Percentiles rank a stretch among this genome's conserved stretches.
Conservation (phyloP, 2,888 invertebrate genomes). For the Pyrrhia umbra region DNA sequence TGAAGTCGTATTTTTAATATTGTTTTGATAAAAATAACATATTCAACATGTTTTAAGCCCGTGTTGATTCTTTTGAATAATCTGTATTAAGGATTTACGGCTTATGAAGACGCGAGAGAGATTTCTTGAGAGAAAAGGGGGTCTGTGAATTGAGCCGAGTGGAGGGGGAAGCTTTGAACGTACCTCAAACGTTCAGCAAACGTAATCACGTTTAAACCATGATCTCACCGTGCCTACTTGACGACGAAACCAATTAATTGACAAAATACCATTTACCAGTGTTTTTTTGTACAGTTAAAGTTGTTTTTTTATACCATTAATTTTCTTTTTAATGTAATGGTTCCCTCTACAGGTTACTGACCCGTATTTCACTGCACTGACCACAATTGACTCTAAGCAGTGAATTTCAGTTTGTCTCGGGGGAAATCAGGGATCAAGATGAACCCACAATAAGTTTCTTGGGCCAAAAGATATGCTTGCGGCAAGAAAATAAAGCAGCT, state of each 20-base stretch:
- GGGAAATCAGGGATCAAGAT: constrained; percentile 71
- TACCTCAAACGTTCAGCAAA: constrained; percentile 69
- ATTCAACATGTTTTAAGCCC: constrained; percentile 34
- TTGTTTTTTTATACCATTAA: constrained; percentile 18
- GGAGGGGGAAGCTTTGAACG: constrained; percentile 46
- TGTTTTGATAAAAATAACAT: constrained; percentile 15
- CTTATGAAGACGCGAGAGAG: constrained; percentile 68
- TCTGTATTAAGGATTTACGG: constrained; percentile 69
- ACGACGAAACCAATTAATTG: constrained; percentile 62
- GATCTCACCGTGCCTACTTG: constrained; percentile 64
- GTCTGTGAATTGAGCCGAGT: constrained; percentile 42
- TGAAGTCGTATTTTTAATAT: constrained; percentile 36
- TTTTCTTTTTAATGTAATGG: constrained; percentile 19
- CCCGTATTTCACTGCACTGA: constrained; percentile 63
- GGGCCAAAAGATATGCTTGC: constrained; percentile 64
- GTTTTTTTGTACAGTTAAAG: constrained; percentile 19
- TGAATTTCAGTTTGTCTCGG: constrained; percentile 67
- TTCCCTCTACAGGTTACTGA: constrained; percentile 27
- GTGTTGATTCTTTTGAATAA: constrained; percentile 61
- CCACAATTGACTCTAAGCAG: constrained; percentile 70
- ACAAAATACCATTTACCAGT: constrained; percentile 51
- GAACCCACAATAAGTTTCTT: constrained; percentile 68
- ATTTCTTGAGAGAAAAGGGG: constrained; percentile 62
- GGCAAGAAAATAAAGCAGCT: constrained; percentile 58
- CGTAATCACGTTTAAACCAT: constrained; percentile 71